Percentiles rank a stretch among this genome's conserved stretches.
Evolutionary conservation across 1,140 invertebrate species (phyloP).

Genomic region (Sitophilus oryzae): DNA sequence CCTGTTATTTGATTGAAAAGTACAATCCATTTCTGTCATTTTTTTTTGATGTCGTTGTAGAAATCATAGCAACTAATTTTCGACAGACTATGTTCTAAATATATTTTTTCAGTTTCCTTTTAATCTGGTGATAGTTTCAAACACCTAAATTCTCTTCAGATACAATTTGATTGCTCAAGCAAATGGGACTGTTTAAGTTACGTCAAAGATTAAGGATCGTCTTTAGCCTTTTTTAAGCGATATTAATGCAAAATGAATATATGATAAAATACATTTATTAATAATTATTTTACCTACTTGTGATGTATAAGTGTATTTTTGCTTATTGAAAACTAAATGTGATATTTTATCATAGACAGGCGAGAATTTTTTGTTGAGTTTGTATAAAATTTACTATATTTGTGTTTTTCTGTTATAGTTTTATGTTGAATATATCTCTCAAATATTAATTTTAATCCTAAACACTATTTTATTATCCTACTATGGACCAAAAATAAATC

Average conservation of each 20-base stretch:
- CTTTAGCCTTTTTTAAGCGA: neutral
- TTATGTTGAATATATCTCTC: neutral
- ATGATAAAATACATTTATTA: neutral
- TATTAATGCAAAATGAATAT: no score
- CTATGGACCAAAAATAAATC: constrained; percentile 2
- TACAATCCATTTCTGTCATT: no score
- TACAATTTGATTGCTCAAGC: no score
- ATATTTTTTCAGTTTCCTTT: no score
- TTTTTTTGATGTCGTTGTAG: no score
- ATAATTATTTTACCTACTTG: neutral
- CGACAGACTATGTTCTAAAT: no score
- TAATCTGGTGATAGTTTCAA: no score
- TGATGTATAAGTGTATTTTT: neutral
- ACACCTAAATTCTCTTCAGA: no score
- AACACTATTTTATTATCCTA: neutral
- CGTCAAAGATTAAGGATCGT: neutral
- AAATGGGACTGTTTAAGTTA: neutral
- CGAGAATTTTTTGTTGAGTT: constrained; percentile 14
- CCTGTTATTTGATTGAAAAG: no score
- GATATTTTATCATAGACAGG: constrained; percentile 10
- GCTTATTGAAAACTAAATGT: constrained; percentile 9
- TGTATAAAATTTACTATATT: constrained; percentile 5
- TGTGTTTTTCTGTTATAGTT: constrained; percentile 7
- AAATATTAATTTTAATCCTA: constrained; percentile 4
- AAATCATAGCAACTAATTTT: no score